Conservation (phyloP, 2,888 invertebrate species). For the Phyllotreta cruciferae region DNA sequence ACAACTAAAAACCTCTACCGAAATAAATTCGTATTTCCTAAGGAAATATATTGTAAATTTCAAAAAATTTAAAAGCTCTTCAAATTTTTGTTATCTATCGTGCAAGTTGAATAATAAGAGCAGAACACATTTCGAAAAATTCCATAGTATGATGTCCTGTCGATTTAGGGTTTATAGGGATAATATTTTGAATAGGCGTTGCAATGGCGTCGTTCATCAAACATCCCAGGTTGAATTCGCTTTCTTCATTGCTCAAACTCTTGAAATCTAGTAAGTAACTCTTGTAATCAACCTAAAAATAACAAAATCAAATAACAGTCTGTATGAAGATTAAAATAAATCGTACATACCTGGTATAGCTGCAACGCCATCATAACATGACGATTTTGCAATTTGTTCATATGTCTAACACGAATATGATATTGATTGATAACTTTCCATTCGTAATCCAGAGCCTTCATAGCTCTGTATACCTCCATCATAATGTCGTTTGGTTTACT, state of each 20-base stretch:
- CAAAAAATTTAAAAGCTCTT: constrained; percentile 51
- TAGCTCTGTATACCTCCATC: constrained; percentile 99
- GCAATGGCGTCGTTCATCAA: constrained; percentile 53
- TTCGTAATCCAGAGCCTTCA: constrained; percentile 98
- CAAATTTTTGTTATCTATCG: too few relatives aligned
- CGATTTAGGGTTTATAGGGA: constrained; percentile 47
- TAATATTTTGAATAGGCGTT: constrained; percentile 52
- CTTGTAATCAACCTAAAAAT: constrained; percentile 85
- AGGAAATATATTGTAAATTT: neutral
- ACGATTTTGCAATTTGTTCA: constrained; percentile 79
- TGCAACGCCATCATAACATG: constrained; percentile 98
- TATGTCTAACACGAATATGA: constrained; percentile 93
- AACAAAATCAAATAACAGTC: constrained; percentile 13
- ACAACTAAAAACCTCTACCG: constrained; percentile 5
- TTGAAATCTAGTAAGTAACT: constrained; percentile 98
- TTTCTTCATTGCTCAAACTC: constrained; percentile 82
- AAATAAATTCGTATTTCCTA: neutral
- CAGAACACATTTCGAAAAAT: constrained; percentile 99
- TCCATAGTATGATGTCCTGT: constrained; percentile 96
- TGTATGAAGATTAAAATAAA: constrained; percentile 6
- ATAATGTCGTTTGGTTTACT: constrained; percentile 99
- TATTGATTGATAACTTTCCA: constrained; percentile 99
- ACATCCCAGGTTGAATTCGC: constrained; percentile 60
- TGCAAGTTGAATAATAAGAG: constrained; percentile 96
- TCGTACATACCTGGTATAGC: constrained; percentile 77